These are phyloP conservation scores for Leuciscus waleckii DNA, from an alignment of 2,797 vertebrate species.

Conservation along the genomic window DNA sequence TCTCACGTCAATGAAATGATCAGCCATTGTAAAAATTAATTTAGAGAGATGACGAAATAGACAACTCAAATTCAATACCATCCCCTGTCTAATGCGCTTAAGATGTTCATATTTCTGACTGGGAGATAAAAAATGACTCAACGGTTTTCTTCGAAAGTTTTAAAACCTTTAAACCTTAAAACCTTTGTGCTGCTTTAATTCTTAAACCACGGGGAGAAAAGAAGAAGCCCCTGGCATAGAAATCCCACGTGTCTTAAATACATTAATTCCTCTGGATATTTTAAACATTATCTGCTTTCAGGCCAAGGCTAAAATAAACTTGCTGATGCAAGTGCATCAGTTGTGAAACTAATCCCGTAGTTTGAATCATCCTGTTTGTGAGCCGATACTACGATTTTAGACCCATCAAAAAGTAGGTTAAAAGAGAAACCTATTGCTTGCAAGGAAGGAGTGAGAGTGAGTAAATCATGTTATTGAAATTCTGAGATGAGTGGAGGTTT, in stretches of 20 bases:
- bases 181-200: slow-evolving; percentile 20
- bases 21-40: background rate
- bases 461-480: slow-evolving; percentile 39
- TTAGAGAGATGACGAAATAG: background rate
- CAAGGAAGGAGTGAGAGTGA: background rate
- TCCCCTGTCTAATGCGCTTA: background rate
- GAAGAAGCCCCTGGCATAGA: slow-evolving; percentile 6
- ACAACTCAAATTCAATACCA: slow-evolving; percentile 4
- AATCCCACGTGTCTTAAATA: slow-evolving; percentile 3
- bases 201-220: slow-evolving; percentile 5
- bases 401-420: background rate
- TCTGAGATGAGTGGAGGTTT: slow-evolving; percentile 50
- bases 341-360: slow-evolving; percentile 3
- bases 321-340: background rate
- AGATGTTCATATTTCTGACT: slow-evolving; percentile 14
- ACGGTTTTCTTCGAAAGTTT: slow-evolving; percentile 8
- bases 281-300: slow-evolving; percentile 20
- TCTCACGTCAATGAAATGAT: background rate
- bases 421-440: background rate
- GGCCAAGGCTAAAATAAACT: slow-evolving; percentile 15
- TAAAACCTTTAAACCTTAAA: slow-evolving; percentile 27
- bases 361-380: slow-evolving; percentile 11
- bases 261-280: slow-evolving; percentile 7
- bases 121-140: slow-evolving; percentile 26
- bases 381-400: background rate